Conservation (phyloP, 2,888 invertebrate genomes). For the Leucoma salicis region DNA sequence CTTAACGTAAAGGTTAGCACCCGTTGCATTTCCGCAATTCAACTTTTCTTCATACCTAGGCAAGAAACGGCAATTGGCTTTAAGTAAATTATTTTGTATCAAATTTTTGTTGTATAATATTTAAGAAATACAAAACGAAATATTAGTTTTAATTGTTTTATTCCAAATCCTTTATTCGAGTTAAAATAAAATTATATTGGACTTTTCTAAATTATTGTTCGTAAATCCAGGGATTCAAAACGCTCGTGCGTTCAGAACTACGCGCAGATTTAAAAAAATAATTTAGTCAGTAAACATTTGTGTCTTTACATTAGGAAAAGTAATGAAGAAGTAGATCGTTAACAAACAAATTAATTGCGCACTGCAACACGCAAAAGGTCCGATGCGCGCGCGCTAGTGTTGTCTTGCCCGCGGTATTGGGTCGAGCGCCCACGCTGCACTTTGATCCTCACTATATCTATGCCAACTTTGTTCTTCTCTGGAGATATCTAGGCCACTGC, state of each 20-base stretch:
- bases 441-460: slow-evolving; percentile 76
- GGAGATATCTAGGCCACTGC: slow-evolving; percentile 71
- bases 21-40: slow-evolving; percentile 53
- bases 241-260: too few species aligned
- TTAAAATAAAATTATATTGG: slow-evolving; percentile 7
- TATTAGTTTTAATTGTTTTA: slow-evolving; percentile 66
- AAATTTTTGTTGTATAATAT: slow-evolving; percentile 49
- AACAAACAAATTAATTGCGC: slow-evolving; percentile 52
- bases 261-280: too few species aligned
- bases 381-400: slow-evolving; percentile 64
- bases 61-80: slow-evolving; percentile 58
- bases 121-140: slow-evolving; percentile 62
- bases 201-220: slow-evolving; percentile 4
- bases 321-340: slow-evolving; percentile 46
- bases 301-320: slow-evolving; percentile 33
- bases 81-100: slow-evolving; percentile 50
- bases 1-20: slow-evolving; percentile 65
- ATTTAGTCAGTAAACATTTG: neutral
- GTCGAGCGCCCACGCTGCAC: slow-evolving; percentile 78
- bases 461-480: slow-evolving; percentile 78
- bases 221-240: too few species aligned
- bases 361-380: slow-evolving; percentile 61
- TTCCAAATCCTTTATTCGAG: slow-evolving; percentile 48
- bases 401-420: slow-evolving; percentile 69
- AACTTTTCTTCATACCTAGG: slow-evolving; percentile 36